Evolutionary conservation across 2,797 vertebrate species (phyloP), one percentile per base, ranked within the genome.

Genomic region (Peromyscus melanophrys): DNA sequence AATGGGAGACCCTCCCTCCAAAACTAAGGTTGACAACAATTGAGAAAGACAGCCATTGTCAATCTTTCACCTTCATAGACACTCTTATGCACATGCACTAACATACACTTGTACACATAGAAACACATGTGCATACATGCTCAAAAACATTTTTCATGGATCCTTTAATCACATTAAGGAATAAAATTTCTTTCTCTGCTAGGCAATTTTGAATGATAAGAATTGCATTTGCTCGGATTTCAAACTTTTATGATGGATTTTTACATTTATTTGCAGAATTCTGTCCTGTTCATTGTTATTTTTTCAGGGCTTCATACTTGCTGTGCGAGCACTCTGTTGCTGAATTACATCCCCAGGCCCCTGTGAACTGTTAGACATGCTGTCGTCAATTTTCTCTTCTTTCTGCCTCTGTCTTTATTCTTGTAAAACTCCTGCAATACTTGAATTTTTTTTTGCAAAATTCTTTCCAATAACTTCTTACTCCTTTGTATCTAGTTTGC

Each of bases 371-470:
- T 34, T 27, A 61, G 49, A 90, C 80, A 71, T 73, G 1, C 11
- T 69, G 3, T 82, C 63, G 37, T 87, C 34, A 37, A 21, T 88
- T 92, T 87, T 27, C 23, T 12, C 5, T 19, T 34, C 7, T n/a
- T 25, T 49, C 14, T 31, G 11, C 7, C 37, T 52, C 40, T 76
- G 19, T 43, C 43, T 92, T 67, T 78, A 57, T 85, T 59, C 13
- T 85, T 81, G 43, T 13, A 80, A 95, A 87, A 77, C 2, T 40
- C 40, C 29, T 85, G 92, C 95, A 76, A 80, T 90, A 31, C 83
- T 34, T 90, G 31, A 97, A 98, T 97, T 96, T 96, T 65, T 97
- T 97, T 65, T 73, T 61, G 1, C 82, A 96, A 91, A 98, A 98
- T 97, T 98, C 63, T 96, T 95, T 95, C 73, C 67, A 85, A 75